Evolutionary conservation across 2,113 vertebrate genomes (phyloP), one percentile per base, ranked within the genome.

Genomic region (Pavo muticus): DNA sequence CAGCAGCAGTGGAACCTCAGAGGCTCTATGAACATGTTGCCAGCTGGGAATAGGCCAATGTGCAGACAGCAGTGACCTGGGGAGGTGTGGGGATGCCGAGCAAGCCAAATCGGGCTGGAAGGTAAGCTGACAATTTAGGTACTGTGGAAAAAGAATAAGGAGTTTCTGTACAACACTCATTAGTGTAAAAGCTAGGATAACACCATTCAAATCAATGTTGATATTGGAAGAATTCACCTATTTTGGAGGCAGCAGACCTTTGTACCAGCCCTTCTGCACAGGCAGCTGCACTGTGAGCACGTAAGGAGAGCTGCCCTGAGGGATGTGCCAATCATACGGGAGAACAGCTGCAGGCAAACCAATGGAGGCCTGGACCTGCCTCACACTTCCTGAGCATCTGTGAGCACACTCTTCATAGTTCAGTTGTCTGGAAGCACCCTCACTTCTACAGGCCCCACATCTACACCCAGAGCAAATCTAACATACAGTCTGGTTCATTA

Each of bases 271-370:
- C 11, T 81, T 54, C 16, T 29, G 24, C 48, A 67, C 64, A 67
- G 20, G 24, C 10, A 77, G 40, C 11, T 40, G 25, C 0, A 0
- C 29, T 79, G 5, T 1, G 65, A 76, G 54, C 20, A 40, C 3
- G 2, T 42, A 37, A 63, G 24, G 21, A 73, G 14, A 2, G 2
- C 63, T 54, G 76, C 25, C 73, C 79, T 24, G 37, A 70, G n/a
- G 37, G 27, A 23, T 29, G 21, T 5, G 7, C 44, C 76, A 84
- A 73, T 84, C 1, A 10, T 29, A 20, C 3, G n/a, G 68, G 74
- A 63, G 42, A 78, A 85, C 13, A 10, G 71, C 19, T 83, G 70
- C 3, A 25, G 19, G 56, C 50, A 81, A 16, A 29, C 18, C 37
- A 24, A 50, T 50, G 60, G 0, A 90, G 59, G 32, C 23, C 50